phyloP scores from a whole-genome alignment of 2,888 invertebrate species.

The Brenthis daphne region DNA sequence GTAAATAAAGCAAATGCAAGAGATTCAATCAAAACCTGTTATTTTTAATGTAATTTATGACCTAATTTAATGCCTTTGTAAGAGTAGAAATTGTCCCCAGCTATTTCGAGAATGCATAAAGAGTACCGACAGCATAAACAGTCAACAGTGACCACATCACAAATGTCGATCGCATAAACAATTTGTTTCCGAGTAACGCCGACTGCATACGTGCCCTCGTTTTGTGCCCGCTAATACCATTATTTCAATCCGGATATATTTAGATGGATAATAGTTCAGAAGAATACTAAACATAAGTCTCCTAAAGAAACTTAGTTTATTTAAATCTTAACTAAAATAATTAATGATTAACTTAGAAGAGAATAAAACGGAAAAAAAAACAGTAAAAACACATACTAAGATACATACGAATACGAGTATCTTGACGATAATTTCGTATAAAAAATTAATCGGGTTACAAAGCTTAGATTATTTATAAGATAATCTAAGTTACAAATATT shows the following conservation, averaged over 20 bases:
- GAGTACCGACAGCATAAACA: conserved; percentile 49
- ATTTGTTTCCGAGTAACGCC: conserved; percentile 59
- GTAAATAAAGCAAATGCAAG: no score
- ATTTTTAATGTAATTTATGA: conserved; percentile 9
- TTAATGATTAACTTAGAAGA: no score
- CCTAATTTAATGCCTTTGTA: conserved; percentile 33
- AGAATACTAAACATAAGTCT: not conserved
- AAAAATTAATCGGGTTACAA: no score
- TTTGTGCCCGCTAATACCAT: conserved; percentile 46
- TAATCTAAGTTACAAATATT: no score
- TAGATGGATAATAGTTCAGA: not conserved
- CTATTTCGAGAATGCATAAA: conserved; percentile 53
- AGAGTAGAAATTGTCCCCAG: conserved; percentile 41
- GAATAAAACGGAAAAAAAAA: no score
- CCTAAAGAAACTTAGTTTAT: not conserved
- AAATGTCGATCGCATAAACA: conserved; percentile 59
- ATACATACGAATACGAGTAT: no score
- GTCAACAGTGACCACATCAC: conserved; percentile 52
- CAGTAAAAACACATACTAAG: no score
- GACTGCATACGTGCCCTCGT: conserved; percentile 52
- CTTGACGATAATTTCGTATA: no score
- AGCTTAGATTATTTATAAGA: no score
- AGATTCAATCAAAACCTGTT: not conserved
- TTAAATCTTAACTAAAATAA: no score
- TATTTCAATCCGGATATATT: conserved; percentile 18